Conservation (phyloP, 2,113 vertebrate species). For the Hippocampus zosterae region DNA sequence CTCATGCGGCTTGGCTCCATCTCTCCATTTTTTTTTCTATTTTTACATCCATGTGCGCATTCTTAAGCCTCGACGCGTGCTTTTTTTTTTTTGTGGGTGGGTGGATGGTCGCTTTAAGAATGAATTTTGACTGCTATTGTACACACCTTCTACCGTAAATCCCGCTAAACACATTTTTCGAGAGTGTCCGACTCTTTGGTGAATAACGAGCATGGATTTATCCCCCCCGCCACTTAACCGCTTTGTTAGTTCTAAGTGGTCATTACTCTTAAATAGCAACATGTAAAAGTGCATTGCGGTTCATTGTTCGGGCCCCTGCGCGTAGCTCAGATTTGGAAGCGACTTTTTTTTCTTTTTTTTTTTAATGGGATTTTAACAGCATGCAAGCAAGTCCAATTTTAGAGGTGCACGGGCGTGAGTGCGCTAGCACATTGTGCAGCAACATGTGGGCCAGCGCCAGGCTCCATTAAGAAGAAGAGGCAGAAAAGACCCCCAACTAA, state of each 20-base stretch:
- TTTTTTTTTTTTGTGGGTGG: neutral
- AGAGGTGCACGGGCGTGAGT: neutral
- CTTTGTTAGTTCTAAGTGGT: neutral
- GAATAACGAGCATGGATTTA: neutral
- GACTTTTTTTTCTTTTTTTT: neutral
- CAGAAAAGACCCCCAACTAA: neutral
- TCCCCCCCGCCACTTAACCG: neutral
- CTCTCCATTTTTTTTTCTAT: conserved; percentile 31
- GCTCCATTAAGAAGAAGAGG: neutral
- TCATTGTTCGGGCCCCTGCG: neutral
- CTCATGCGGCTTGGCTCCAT: conserved; percentile 38
- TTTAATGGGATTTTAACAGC: neutral
- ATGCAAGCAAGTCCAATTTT: neutral
- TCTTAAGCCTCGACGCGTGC: neutral
- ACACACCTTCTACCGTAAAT: neutral
- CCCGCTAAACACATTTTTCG: neutral
- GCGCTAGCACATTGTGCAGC: neutral
- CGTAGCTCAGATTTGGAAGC: neutral
- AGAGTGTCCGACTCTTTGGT: neutral
- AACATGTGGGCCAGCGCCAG: neutral
- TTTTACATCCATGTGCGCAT: conserved; percentile 14
- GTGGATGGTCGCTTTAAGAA: neutral
- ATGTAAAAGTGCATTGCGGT: neutral
- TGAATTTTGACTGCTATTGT: neutral
- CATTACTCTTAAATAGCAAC: neutral